Evolutionary conservation across 2,888 invertebrate species (phyloP).

Genomic region (Caenorhabditis sp.): DNA sequence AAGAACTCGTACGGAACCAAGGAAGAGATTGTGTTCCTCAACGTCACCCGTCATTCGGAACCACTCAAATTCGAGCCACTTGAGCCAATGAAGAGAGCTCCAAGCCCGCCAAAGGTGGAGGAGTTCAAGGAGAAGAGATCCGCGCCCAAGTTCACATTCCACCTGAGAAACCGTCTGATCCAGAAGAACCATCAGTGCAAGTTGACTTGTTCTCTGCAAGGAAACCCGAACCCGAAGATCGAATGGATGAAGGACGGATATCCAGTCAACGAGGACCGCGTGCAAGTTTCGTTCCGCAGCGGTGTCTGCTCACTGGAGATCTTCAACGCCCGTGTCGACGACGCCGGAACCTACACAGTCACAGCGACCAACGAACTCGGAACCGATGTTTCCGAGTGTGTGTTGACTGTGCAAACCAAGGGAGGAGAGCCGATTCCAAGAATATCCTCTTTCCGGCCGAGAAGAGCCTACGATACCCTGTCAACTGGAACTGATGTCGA

Average conservation of each 20-base stretch:
- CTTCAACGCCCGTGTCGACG: constrained; percentile 93
- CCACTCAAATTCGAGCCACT: constrained; percentile 71
- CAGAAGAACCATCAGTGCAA: constrained; percentile 95
- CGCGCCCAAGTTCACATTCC: constrained; percentile 97
- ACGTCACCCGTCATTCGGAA: constrained; percentile 87
- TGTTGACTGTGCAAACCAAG: constrained; percentile 93
- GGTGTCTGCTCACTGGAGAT: constrained; percentile 98
- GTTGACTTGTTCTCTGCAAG: constrained; percentile 95
- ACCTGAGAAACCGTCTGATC: constrained; percentile 97
- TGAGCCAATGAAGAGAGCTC: constrained; percentile 74
- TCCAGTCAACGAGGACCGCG: constrained; percentile 90
- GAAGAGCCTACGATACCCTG: constrained; percentile 63
- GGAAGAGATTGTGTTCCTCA: constrained; percentile 96
- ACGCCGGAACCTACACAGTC: constrained; percentile 97
- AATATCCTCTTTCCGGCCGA: constrained; percentile 65
- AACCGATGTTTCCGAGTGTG: constrained; percentile 94
- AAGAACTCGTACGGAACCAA: constrained; percentile 96
- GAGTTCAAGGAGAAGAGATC: constrained; percentile 95
- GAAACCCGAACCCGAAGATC: constrained; percentile 92
- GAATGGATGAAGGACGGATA: constrained; percentile 90
- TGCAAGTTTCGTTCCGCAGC: constrained; percentile 87
- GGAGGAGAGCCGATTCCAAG: constrained; percentile 74
- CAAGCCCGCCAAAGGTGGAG: constrained; percentile 72
- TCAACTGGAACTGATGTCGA: constrained; percentile 59
- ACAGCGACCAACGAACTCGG: constrained; percentile 95